These are phyloP conservation scores for Microctenopoma steveboyesi DNA, from an alignment of 2,797 vertebrate species.

Conservation along the genomic window DNA sequence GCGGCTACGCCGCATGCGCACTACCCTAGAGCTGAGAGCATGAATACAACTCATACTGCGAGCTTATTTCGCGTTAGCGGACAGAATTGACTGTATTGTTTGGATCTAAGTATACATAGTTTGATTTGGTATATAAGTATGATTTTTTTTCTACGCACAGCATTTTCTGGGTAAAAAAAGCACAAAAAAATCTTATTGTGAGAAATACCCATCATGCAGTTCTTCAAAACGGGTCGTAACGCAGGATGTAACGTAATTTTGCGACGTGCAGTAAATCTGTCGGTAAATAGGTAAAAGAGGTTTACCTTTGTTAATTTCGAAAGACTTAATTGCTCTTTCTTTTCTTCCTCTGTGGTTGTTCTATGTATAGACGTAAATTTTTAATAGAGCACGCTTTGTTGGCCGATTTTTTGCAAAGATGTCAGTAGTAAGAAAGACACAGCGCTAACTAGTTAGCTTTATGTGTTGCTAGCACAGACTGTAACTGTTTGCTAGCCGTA, in stretches of 20 bases:
- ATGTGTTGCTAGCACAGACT: neutral
- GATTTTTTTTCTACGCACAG: no score
- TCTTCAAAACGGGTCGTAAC: constrained; percentile 35
- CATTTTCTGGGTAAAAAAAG: neutral
- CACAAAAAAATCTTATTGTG: neutral
- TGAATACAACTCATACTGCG: neutral
- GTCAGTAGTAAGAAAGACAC: neutral
- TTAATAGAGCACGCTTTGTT: neutral
- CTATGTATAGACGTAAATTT: neutral
- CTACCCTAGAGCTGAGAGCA: rapidly evolving
- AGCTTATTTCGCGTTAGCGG: neutral
- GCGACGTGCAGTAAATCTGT: constrained; percentile 30
- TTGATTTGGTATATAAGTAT: rapidly evolving
- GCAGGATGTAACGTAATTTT: constrained; percentile 13
- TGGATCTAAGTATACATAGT: rapidly evolving
- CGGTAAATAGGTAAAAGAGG: constrained; percentile 29
- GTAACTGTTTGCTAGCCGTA: constrained; percentile 5
- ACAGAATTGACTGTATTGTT: neutral
- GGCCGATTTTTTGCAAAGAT: neutral
- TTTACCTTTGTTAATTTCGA: neutral
- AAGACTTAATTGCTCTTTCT: rapidly evolving
- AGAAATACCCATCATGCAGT: neutral
- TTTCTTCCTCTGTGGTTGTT: neutral
- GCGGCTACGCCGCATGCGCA: constrained; percentile 54
- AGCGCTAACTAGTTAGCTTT: constrained; percentile 31